A percentile compares a stretch with the other conserved stretches of the same genome.
These are phyloP conservation scores for Cebidichthys violaceus DNA, from an alignment of 2,113 vertebrate species.

Conservation along the genomic window DNA sequence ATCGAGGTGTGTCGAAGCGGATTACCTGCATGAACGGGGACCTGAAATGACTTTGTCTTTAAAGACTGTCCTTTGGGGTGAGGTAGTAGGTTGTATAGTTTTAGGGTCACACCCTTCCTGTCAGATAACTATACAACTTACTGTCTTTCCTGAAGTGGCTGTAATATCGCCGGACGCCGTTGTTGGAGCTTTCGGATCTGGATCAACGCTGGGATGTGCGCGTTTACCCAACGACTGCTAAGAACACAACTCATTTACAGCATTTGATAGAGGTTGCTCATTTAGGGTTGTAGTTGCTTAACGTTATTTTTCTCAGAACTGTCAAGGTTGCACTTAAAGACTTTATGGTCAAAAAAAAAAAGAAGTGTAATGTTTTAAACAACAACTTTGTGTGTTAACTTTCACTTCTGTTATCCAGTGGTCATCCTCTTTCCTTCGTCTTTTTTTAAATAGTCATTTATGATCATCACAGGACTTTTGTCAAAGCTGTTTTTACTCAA, in stretches of 20 bases:
- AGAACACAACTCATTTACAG: neutral
- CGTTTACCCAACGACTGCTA: slow-evolving; percentile 3
- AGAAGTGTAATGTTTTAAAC: neutral
- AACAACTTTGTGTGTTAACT: neutral
- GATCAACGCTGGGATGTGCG: slow-evolving; percentile 35
- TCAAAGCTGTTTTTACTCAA: neutral
- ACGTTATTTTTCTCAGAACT: neutral
- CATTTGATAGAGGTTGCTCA: slow-evolving; percentile 1
- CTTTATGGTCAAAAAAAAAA: neutral
- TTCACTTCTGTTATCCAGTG: neutral
- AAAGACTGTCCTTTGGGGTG: slow-evolving; percentile 98
- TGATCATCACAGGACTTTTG: neutral
- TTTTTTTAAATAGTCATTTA: neutral
- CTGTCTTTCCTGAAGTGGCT: slow-evolving; percentile 99
- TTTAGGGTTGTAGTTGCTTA: neutral
- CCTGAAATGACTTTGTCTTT: slow-evolving; percentile 33
- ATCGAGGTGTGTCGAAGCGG: slow-evolving; percentile 53
- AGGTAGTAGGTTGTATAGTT: slow-evolving; percentile 99
- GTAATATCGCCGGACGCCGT: slow-evolving; percentile 84
- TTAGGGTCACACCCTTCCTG: slow-evolving; percentile 95
- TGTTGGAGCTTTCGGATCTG: slow-evolving; percentile 35
- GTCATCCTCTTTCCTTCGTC: neutral
- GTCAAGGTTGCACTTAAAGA: neutral
- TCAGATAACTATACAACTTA: slow-evolving; percentile 99
- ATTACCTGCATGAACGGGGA: slow-evolving; percentile 47